Conservation (phyloP, 2,888 invertebrate species). For the Oasisia sp. region DNA sequence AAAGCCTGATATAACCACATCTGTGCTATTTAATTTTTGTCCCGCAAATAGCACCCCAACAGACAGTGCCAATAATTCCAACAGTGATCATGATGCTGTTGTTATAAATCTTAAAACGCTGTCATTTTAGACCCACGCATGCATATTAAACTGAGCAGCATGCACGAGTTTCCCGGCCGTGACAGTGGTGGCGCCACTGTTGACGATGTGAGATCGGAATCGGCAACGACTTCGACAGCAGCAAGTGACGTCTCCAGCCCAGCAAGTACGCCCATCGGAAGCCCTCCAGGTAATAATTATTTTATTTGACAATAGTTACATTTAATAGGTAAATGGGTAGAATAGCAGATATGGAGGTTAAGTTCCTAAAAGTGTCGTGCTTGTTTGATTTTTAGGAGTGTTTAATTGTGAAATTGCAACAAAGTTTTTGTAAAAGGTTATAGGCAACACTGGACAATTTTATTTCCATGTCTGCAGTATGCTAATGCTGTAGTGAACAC, state of each 20-base stretch:
- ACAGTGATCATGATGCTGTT: neutral
- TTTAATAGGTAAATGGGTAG: too few relatives aligned
- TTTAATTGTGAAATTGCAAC: too few relatives aligned
- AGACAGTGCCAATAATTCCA: neutral
- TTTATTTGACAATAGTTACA: too few relatives aligned
- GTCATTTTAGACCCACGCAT: slow-evolving; percentile 42
- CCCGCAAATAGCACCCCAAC: neutral
- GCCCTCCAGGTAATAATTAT: slow-evolving; percentile 23
- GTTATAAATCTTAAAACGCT: neutral
- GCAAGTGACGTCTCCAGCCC: neutral
- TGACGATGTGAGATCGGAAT: neutral
- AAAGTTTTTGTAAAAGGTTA: too few relatives aligned
- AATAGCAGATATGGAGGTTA: too few relatives aligned
- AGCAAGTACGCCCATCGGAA: slow-evolving; percentile 25
- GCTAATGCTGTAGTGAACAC: neutral
- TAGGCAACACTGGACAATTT: too few relatives aligned
- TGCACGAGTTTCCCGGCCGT: slow-evolving; percentile 47
- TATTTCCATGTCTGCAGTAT: neutral
- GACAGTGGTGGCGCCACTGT: slow-evolving; percentile 27
- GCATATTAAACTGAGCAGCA: slow-evolving; percentile 42
- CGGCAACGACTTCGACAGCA: neutral
- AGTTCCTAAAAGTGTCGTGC: too few relatives aligned
- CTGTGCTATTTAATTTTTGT: neutral
- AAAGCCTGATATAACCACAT: neutral
- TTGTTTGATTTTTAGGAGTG: too few relatives aligned